Evolutionary conservation across 2,797 vertebrate genomes (phyloP), one percentile per base, ranked within the genome.

Genomic region (Falco columbarius): DNA sequence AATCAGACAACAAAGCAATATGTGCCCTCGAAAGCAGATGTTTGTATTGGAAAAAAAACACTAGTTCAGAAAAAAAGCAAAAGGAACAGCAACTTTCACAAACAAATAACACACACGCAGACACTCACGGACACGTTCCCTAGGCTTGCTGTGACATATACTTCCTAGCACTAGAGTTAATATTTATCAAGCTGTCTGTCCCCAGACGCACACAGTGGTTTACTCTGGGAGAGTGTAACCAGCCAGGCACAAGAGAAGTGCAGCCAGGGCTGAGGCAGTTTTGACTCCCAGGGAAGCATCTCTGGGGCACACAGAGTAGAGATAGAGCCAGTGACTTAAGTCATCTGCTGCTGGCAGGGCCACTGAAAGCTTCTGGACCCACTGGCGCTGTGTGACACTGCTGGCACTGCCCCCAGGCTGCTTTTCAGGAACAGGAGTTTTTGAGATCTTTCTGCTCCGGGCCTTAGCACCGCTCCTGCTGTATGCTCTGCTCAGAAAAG

Each of bases 1-100:
- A 75, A 56, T 93, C 90, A 83, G 24, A 67, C 73, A 92, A 86
- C 56, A 85, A 96, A 96, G 91, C 26, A 10, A 46, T 22, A 27
- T 7, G 21, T 92, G 81, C 82, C 88, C 93, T 92, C 51, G 27
- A 85, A 97, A 97, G 66, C 97, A 97, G 96, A 97, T 96, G 94
- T 83, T 79, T 94, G 86, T 40, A 58, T 15, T 65, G 68, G 30
- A 12, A 12, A 23, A 81, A 84, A 54, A 83, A 83, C 55, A n/a
- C 32, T 56, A 84, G 72, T 75, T 56, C 47, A 58, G 63, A 44
- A 73, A 71, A 83, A 90, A 75, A 67, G 13, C 47, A 71, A 89
- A 40, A 86, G 59, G 58, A 93, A 27, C 56, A 65, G 85, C 87
- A 76, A 62, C 81, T 75, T 89, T 38, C 54, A 68, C 62, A 81